Evolutionary conservation across 1,140 invertebrate species (phyloP).

Genomic region (Asbolus verrucosus): DNA sequence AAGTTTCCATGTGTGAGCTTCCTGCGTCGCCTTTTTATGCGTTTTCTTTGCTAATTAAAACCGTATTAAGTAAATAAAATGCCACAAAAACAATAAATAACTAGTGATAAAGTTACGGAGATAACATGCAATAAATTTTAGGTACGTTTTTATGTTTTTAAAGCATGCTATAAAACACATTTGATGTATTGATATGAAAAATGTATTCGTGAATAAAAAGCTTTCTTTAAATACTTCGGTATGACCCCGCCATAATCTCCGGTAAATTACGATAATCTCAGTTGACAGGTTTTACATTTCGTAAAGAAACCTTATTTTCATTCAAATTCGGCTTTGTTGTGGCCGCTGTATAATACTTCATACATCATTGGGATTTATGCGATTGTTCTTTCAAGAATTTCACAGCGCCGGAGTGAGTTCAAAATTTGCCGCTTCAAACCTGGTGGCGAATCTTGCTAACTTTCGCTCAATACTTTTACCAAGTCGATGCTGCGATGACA

Average conservation of each 20-base stretch:
- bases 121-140: conserved; percentile 15
- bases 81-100: conserved; percentile 13
- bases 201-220: conserved; percentile 11
- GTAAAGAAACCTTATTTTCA: neutral
- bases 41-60: conserved; percentile 9
- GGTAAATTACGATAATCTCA: conserved; percentile 1
- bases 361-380: neutral
- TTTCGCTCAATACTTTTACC: neutral
- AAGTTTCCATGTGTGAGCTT: no score
- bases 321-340: neutral
- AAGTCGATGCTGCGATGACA: neutral
- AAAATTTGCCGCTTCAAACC: neutral
- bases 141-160: conserved; percentile 14
- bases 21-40: no score
- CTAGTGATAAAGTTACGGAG: conserved; percentile 4
- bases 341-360: neutral
- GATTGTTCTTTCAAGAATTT: no score
- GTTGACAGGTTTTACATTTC: neutral
- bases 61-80: neutral
- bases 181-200: conserved; percentile 21
- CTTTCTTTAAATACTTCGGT: neutral
- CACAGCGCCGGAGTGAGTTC: no score
- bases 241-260: conserved; percentile 2
- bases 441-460: neutral
- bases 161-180: conserved; percentile 9